Evolutionary conservation across 2,888 invertebrate genomes (phyloP).

Genomic region (Altica lythri): DNA sequence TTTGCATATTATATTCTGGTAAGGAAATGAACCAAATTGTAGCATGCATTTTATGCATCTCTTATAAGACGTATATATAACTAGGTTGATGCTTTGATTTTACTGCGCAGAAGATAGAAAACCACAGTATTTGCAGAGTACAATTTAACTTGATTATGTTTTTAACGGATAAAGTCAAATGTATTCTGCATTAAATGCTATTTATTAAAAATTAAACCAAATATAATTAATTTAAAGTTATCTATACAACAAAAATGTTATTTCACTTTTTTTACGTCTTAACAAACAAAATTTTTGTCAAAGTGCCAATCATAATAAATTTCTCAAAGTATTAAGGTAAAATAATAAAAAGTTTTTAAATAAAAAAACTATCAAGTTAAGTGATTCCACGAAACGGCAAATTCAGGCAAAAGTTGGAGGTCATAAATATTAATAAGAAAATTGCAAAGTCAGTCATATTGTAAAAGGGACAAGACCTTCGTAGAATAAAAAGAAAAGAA

Average conservation of each 20-base stretch:
- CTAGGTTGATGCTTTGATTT: constrained; percentile 6
- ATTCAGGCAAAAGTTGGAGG: constrained; percentile 24
- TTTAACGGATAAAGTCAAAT: too few species aligned
- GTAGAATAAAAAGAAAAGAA: constrained; percentile 14
- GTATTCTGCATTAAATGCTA: too few species aligned
- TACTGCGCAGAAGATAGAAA: background rate
- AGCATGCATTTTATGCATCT: constrained; percentile 15
- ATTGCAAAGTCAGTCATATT: constrained; percentile 31
- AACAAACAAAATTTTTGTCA: too few species aligned
- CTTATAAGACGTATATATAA: constrained; percentile 19
- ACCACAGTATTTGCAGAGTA: background rate
- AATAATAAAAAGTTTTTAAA: constrained; percentile 23
- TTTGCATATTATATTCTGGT: constrained; percentile 21
- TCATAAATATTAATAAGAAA: constrained; percentile 36
- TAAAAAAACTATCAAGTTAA: constrained; percentile 24
- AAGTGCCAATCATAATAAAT: too few species aligned
- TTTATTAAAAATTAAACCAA: too few species aligned
- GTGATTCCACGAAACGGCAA: constrained; percentile 22
- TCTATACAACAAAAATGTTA: too few species aligned
- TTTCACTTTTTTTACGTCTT: too few species aligned
- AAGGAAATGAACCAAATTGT: constrained; percentile 15
- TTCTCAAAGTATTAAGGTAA: constrained; percentile 7
- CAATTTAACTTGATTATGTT: too few species aligned
- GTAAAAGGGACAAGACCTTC: constrained; percentile 21
- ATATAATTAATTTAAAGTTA: too few species aligned